phyloP scores from a whole-genome alignment of 2,888 invertebrate species.

The Diploptera punctata region DNA sequence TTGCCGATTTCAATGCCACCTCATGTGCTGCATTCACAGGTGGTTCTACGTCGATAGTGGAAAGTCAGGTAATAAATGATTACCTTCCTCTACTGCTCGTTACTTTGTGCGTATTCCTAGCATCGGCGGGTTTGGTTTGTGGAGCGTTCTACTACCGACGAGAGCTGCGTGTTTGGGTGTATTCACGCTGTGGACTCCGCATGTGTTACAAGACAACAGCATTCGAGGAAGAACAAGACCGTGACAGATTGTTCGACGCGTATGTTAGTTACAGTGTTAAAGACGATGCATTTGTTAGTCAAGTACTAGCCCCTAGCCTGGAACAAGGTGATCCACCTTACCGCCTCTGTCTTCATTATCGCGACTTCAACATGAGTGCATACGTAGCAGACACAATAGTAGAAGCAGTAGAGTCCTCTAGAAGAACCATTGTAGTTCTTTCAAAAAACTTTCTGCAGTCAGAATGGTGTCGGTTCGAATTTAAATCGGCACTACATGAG shows the following conservation, averaged over 20 bases:
- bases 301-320: conserved; percentile 86
- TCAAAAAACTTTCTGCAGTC: conserved; percentile 93
- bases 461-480: conserved; percentile 95
- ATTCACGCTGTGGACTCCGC: conserved; percentile 83
- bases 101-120: conserved; percentile 77
- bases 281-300: conserved; percentile 90
- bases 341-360: conserved; percentile 88
- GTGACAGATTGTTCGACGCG: conserved; percentile 88
- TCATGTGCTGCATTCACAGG: conserved; percentile 77
- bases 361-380: conserved; percentile 87
- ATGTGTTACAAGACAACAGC: conserved; percentile 85
- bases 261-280: conserved; percentile 95
- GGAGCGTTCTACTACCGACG: conserved; percentile 82
- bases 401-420: conserved; percentile 89
- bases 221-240: conserved; percentile 76
- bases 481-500: conserved; percentile 91
- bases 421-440: conserved; percentile 87
- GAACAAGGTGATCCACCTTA: conserved; percentile 80
- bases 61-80: conserved; percentile 80
- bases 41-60: conserved; percentile 67
- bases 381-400: conserved; percentile 92
- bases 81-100: conserved; percentile 80
- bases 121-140: conserved; percentile 77
- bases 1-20: conserved; percentile 80
- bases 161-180: conserved; percentile 84